phyloP scores from a whole-genome alignment of 2,888 invertebrate species.

The Diarsia rubi region DNA sequence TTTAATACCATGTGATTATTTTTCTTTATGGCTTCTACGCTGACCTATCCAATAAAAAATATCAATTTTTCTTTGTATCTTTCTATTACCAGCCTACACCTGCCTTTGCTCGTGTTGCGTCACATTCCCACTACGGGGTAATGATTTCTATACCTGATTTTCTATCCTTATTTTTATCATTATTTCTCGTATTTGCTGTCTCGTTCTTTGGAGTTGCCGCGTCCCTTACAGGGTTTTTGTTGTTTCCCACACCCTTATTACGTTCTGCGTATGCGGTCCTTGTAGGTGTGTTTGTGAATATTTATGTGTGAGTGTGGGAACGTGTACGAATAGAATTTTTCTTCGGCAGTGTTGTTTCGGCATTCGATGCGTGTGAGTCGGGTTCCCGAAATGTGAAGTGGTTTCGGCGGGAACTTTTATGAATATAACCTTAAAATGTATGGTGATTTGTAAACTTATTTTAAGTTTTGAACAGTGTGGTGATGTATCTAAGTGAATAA shows the following conservation, averaged over 20 bases:
- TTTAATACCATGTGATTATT: slow-evolving; percentile 62
- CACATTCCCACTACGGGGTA: slow-evolving; percentile 85
- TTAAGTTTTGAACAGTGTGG: slow-evolving; percentile 45
- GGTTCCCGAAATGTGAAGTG: slow-evolving; percentile 74
- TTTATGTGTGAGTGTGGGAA: slow-evolving; percentile 76
- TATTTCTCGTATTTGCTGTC: slow-evolving; percentile 70
- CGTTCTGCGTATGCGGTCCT: slow-evolving; percentile 77
- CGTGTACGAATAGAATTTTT: slow-evolving; percentile 75
- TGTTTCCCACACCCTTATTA: slow-evolving; percentile 86
- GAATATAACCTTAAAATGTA: slow-evolving; percentile 43
- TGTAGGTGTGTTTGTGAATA: slow-evolving; percentile 80
- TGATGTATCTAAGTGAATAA: slow-evolving; percentile 74
- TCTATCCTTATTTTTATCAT: slow-evolving; percentile 77
- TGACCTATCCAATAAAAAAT: slow-evolving; percentile 85
- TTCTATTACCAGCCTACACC: slow-evolving; percentile 85
- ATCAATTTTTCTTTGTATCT: slow-evolving; percentile 82
- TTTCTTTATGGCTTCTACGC: slow-evolving; percentile 67
- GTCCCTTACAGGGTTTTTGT: slow-evolving; percentile 84
- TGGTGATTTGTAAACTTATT: slow-evolving; percentile 59
- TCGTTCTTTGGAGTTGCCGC: slow-evolving; percentile 74
- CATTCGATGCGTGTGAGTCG: slow-evolving; percentile 77
- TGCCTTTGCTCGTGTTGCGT: slow-evolving; percentile 85
- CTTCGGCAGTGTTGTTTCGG: slow-evolving; percentile 77
- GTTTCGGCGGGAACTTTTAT: slow-evolving; percentile 84
- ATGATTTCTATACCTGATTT: slow-evolving; percentile 83